Base-by-base conservation (phyloP, 2,888 invertebrate species). In the Pyralis farinalis region DNA sequence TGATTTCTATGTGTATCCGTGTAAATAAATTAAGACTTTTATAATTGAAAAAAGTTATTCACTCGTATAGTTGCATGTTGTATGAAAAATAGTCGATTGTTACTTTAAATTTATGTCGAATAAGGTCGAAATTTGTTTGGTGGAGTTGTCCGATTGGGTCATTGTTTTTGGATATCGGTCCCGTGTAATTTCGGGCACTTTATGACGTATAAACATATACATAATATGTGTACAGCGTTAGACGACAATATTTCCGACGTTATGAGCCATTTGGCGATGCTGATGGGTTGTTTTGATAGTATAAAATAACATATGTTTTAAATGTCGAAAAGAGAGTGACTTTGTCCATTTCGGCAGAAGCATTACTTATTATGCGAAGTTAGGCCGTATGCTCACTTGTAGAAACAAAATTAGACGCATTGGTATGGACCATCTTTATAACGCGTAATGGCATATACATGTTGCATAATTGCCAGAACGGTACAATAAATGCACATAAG, bases 111-210 rank as follows among this genome's bases (percentile, higher is more conserved):
- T 28, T 1, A 3, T 1, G 0, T 1, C 0, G 0, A 20, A 2
- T 67, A 78, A 46, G 58, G 71, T 60, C 43, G 38, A 62, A 48
- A 67, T 49, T 81, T 16, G 52, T 12, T 41, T 58, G 55, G 9
- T 27, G 34, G 47, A 49, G 46, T 43, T 35, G 40, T 44, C 48
- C 52, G 75, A 77, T 76, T 71, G 53, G 68, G 63, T 67, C 74
- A 81, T 86, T 85, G 82, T 84, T 85, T 85, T 83, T 77, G 78
- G 72, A 72, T 78, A 81, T 83, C 71, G 78, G 74, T 67, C 62
- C 63, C 61, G 55, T 73, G 78, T 83, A 83, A 85, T 85, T 85
- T 82, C 70, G 77, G 65, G 70, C 76, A 81, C 74, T 83, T 85
- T 83, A 82, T 79, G 81, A 80, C 70, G 63, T 76, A 67, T 69